Conservation (phyloP, 1,140 invertebrate genomes). For the Drosophila pachea region DNA sequence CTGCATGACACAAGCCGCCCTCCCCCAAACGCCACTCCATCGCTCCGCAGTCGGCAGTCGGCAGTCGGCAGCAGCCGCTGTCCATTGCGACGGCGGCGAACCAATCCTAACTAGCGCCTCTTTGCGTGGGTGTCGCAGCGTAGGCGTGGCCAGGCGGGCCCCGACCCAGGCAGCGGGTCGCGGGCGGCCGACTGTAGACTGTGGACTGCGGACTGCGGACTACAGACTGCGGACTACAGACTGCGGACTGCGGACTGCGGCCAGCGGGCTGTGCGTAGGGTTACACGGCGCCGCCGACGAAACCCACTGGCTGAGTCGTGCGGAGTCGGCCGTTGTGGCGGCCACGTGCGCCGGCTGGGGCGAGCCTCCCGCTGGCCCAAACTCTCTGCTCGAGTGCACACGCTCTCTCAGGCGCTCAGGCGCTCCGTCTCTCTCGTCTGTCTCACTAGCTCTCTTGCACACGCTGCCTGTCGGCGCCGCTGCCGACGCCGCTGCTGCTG, state of each 20-base stretch:
- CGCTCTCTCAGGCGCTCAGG: background rate
- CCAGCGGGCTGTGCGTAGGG: conserved; percentile 28
- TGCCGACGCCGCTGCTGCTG: conserved; percentile 3
- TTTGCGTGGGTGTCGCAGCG: conserved; percentile 65
- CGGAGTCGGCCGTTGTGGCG: conserved; percentile 48
- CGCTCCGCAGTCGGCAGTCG: conserved; percentile 38
- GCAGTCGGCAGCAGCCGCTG: conserved; percentile 45
- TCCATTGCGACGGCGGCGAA: conserved; percentile 58
- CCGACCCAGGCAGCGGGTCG: background rate
- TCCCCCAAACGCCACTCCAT: background rate
- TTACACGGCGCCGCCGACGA: conserved; percentile 35
- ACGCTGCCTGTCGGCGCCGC: background rate
- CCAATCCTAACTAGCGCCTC: conserved; percentile 75
- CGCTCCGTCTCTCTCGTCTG: background rate
- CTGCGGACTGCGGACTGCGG: background rate
- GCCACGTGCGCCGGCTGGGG: conserved; percentile 57
- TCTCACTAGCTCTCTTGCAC: background rate
- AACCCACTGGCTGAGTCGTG: conserved; percentile 45
- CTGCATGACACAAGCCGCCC: conserved; percentile 26
- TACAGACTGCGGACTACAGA: background rate
- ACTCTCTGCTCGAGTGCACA: background rate
- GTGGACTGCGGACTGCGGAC: background rate
- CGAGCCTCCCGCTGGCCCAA: conserved; percentile 18
- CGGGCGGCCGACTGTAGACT: background rate
- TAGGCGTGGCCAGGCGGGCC: conserved; percentile 69